Base-by-base conservation (phyloP, 2,888 invertebrate genomes). In the Cantharis lateralis region DNA sequence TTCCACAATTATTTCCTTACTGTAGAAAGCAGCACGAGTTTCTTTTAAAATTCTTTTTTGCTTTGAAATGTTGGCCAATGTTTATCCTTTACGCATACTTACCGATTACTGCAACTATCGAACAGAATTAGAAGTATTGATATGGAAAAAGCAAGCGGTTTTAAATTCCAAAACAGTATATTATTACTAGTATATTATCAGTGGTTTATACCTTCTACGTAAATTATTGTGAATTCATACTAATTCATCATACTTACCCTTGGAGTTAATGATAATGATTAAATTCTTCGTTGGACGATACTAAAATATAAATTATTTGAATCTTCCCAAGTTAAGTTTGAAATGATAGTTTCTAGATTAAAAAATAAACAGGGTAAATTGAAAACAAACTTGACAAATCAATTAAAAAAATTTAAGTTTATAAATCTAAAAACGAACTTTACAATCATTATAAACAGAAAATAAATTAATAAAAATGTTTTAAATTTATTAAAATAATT, bases 401-500 rank as follows among this genome's bases (percentile, higher is more conserved):
- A 48, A 48, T 48, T 48, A 48, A 48, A 48, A 48, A 48, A 48
- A 48, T 48, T 48, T 48, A 48, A 48, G 48, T 48, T 48, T 48
- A 48, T 48, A 48, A 48, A 48, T 48, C 48, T 48, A 48, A 48
- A 48, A 48, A 48, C 48, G 48, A 48, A 48, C 48, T 48, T 48
- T 48, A 48, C 48, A 48, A 48, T 48, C 48, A 48, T 32, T 32
- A 32, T 48, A 48, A 48, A 48, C 48, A 48, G n/a, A 48, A 48
- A 66, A 66, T 66, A 66, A 48, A 66, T 66, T 66, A 66, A 24
- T 66, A 20, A 66, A 66, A 66, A 15, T 66, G n/a, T 20, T 66
- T 66, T 66, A n/a, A 18, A 66, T 20, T 66, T 66, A 20, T 20
- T 66, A 20, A 66, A 66, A 66, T 20, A 20, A 66, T 48, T 48